Evolutionary conservation across 1,140 invertebrate genomes (phyloP).

Genomic region (Drosophila bipectinata): DNA sequence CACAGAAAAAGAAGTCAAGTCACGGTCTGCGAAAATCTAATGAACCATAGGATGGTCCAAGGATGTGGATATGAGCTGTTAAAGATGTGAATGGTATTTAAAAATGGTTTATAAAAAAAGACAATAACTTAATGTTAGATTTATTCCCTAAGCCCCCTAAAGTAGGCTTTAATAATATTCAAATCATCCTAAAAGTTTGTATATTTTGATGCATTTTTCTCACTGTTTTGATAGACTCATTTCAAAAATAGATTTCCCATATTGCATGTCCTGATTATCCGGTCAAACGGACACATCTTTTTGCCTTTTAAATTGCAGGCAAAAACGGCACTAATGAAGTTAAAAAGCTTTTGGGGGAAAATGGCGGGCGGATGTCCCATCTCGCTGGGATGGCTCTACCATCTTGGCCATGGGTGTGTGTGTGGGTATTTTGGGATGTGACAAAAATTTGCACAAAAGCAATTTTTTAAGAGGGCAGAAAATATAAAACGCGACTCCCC

Average conservation of each 20-base stretch:
- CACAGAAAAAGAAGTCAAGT: slow-evolving; percentile 31
- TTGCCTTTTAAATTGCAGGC: not conserved
- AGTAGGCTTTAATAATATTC: not conserved
- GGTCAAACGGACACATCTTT: slow-evolving; percentile 43
- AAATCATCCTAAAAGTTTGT: slow-evolving; percentile 4
- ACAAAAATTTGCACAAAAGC: slow-evolving; percentile 77
- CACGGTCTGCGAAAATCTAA: slow-evolving; percentile 51
- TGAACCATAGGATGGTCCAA: slow-evolving; percentile 38
- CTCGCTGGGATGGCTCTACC: slow-evolving; percentile 10
- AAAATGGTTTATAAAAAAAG: not conserved
- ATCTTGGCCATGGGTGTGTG: slow-evolving; percentile 22
- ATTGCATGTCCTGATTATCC: slow-evolving; percentile 61
- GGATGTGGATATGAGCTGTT: slow-evolving; percentile 19
- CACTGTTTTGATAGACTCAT: slow-evolving; percentile 32
- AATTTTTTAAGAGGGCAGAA: slow-evolving; percentile 66
- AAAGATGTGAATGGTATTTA: slow-evolving; percentile 1
- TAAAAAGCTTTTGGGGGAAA: slow-evolving; percentile 35
- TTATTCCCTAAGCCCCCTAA: not conserved
- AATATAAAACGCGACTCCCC: slow-evolving; percentile 43
- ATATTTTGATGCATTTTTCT: not conserved
- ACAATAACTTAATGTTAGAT: not conserved
- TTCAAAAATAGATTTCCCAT: slow-evolving; percentile 41
- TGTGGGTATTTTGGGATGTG: slow-evolving; percentile 48
- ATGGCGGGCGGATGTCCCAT: slow-evolving; percentile 21
- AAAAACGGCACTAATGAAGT: slow-evolving; percentile 65